Evolutionary conservation across 2,888 invertebrate species (phyloP), one percentile per base, ranked within the genome.

Genomic region (Willowsia nigromaculata): DNA sequence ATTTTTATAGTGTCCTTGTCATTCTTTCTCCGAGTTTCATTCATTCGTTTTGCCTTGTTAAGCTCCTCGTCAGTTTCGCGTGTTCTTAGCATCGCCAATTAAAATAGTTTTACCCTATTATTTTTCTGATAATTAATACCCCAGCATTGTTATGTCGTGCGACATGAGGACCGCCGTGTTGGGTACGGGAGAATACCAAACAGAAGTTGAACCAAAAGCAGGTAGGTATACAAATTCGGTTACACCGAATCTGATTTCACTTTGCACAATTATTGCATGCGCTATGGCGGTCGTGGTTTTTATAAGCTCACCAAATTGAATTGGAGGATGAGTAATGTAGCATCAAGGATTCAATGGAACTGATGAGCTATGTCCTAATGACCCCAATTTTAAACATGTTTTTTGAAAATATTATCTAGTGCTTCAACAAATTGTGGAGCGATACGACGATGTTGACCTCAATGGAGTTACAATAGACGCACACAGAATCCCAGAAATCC

Each of bases 401-500:
- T 83, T 84, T 74, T 30, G 30, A 15, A 43, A 71, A 56, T 43
- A 74, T 71, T 80, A 40, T 83, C 9, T 71, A 91, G 90, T 91
- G 53, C 85, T 91, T 85, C 88, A 89, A 80, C 89, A 89, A 74
- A 88, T 90, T 43, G 87, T 91, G 82, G 90, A 91, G 27, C 86
- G 68, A 33, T 85, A 90, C 65, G 68, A 89, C 65, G 88, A 89
- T 13, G 85, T 85, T 82, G 91, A 91, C 82, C 88, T 90, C 81
- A 90, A 91, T 65, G 88, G 88, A 43, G 90, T 88, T 15, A 81
- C 80, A 74, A 91, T 91, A 74, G 91, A 91, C 33, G 85, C 90
- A 1, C 37, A 90, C 40, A 85, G 90, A 76, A 65, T 91, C 53
- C 91, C 91, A 68, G 91, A 91, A 85, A 91, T 91, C 43, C 88